Percentiles rank a stretch among this genome's conserved stretches.
These are phyloP conservation scores for Emydura subglobosa DNA, from an alignment of 2,113 vertebrate genomes.

Conservation along the genomic window DNA sequence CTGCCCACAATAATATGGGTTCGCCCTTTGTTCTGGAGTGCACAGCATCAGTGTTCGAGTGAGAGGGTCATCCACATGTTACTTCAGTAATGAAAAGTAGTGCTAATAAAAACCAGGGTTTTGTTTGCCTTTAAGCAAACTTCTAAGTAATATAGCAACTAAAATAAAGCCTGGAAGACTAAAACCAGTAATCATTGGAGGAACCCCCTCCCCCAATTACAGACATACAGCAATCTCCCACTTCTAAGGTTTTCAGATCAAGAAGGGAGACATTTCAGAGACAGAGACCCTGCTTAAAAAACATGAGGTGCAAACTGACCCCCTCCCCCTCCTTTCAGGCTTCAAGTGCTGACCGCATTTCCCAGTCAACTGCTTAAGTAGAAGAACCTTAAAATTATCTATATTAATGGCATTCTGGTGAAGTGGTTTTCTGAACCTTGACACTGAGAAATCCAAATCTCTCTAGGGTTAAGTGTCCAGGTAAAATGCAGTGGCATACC, in stretches of 20 bases:
- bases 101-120: background rate
- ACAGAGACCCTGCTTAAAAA: background rate
- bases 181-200: background rate
- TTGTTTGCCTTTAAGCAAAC: background rate
- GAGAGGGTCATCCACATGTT: rapidly evolving
- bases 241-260: background rate
- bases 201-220: background rate
- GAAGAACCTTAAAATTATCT: constrained; percentile 1
- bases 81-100: background rate
- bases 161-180: background rate
- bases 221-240: background rate
- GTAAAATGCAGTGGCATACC: background rate
- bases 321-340: too few species aligned
- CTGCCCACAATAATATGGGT: background rate
- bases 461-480: background rate
- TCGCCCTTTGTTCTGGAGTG: background rate
- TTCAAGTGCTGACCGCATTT: background rate
- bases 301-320: background rate
- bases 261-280: background rate
- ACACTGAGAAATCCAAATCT: too few species aligned
- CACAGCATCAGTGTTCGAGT: background rate
- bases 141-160: background rate
- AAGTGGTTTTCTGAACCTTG: background rate
- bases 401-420: background rate
- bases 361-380: background rate